These are phyloP conservation scores for Andricus quercusramuli DNA, from an alignment of 2,888 invertebrate genomes.

Conservation along the genomic window DNA sequence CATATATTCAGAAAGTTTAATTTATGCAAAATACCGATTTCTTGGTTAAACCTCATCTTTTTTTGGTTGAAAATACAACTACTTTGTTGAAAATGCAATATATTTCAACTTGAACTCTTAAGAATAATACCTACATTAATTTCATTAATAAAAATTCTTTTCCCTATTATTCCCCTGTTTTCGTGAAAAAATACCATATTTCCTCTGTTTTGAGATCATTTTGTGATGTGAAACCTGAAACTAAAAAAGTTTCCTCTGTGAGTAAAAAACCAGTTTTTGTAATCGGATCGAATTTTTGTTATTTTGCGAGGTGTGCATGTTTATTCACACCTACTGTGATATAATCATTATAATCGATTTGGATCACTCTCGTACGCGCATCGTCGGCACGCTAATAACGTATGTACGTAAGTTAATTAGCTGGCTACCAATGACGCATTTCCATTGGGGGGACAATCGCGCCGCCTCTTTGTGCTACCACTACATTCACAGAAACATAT, in stretches of 20 bases:
- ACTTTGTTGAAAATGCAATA: too few species aligned
- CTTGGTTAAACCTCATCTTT: too few species aligned
- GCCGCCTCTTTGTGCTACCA: slow-evolving; percentile 30
- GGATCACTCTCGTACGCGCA: slow-evolving; percentile 24
- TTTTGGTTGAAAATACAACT: too few species aligned
- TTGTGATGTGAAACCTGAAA: not conserved
- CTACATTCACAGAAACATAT: slow-evolving; percentile 1
- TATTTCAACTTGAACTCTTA: too few species aligned
- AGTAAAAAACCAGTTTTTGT: slow-evolving; percentile 4
- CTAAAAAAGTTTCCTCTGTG: not conserved
- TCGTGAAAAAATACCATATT: too few species aligned
- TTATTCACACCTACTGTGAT: slow-evolving; percentile 31
- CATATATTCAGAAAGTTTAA: too few species aligned
- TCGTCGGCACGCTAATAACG: slow-evolving; percentile 37
- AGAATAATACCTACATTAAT: too few species aligned
- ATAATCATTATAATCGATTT: slow-evolving; percentile 40
- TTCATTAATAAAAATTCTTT: too few species aligned
- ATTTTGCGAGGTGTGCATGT: not conserved
- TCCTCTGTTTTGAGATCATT: too few species aligned
- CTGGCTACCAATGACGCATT: slow-evolving; percentile 58
- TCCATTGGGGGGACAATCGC: slow-evolving; percentile 48
- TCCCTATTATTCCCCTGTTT: too few species aligned
- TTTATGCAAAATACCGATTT: too few species aligned
- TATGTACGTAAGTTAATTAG: slow-evolving; percentile 58
- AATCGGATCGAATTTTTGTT: not conserved